Evolutionary conservation across 1,140 invertebrate species (phyloP).

Genomic region (Heliconius eleuchia): DNA sequence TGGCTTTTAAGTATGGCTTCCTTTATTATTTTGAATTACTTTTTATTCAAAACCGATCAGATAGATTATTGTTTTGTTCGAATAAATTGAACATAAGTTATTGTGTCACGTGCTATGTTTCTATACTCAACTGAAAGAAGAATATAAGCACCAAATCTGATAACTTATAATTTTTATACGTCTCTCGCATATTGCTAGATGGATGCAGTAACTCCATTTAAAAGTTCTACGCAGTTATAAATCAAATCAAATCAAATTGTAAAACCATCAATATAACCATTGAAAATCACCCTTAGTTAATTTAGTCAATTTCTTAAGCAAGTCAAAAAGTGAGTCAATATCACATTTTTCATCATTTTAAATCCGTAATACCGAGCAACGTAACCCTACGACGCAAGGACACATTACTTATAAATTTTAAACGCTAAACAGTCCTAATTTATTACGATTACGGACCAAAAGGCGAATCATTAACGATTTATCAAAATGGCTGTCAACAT

Average conservation of each 20-base stretch:
- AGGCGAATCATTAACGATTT: slow-evolving; percentile 33
- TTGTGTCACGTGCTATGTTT: not conserved
- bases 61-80: slow-evolving; percentile 7
- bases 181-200: too few relatives aligned
- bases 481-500: slow-evolving; percentile 41
- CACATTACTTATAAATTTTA: slow-evolving; percentile 14
- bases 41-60: slow-evolving; percentile 37
- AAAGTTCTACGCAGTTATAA: too few relatives aligned
- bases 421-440: slow-evolving; percentile 32
- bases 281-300: not conserved
- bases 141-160: not conserved
- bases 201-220: too few relatives aligned
- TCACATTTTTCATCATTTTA: not conserved
- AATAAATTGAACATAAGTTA: not conserved
- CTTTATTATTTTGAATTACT: slow-evolving; percentile 45
- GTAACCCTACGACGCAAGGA: not conserved
- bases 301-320: not conserved
- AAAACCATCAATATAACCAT: not conserved
- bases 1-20: slow-evolving; percentile 45
- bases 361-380: not conserved
- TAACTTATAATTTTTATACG: not conserved
- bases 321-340: not conserved
- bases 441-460: slow-evolving; percentile 35
- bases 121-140: not conserved
- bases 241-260: too few relatives aligned